Base-by-base conservation (phyloP, 2,888 invertebrate genomes). In the Neoascia interrupta region DNA sequence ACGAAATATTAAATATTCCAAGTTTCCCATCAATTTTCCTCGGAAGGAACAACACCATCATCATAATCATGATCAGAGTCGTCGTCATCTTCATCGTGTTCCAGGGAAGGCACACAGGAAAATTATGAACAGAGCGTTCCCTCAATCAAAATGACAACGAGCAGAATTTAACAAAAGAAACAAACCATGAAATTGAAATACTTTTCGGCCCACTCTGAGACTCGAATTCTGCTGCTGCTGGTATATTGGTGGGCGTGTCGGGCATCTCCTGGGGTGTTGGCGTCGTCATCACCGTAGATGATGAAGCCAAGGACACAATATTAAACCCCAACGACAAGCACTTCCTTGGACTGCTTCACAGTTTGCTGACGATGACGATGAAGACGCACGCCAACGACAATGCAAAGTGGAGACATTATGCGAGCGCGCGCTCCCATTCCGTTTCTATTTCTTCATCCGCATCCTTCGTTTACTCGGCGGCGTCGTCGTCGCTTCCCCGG, bases 141-240 rank as follows among this genome's bases (percentile, higher is more conserved):
- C 60, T 73, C 73, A 79, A 79, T 73, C 79, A 79, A 66, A 79
- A 73, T 66, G 56, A 79, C 79, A 79, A 73, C 56, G 56, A 73
- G 61, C 68, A 19, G 66, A 79, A 73, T 79, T 73, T 68, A 73
- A 79, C 61, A 79, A 79, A 73, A 79, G 79, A 79, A 73, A 79
- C 79, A 79, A 79, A 73, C 79, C 79, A 79, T 79, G 79, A 79
- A 79, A 79, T 79, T 73, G 79, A 79, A 79, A 79, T 79, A 79
- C 66, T 73, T 79, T 79, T 68, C 60, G 61, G 69, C 49, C 56
- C 61, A 53, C 58, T 11, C 2, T 31, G 4, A 31, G 4, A 2
- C 4, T 31, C 31, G 31, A 31, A n/a, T n/a, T n/a, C n/a, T n/a
- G n/a, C n/a, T n/a, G n/a, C n/a, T n/a, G n/a, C n/a, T n/a, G n/a